phyloP scores from a whole-genome alignment of 2,797 vertebrate species.

The Pangasius mekongensis region DNA sequence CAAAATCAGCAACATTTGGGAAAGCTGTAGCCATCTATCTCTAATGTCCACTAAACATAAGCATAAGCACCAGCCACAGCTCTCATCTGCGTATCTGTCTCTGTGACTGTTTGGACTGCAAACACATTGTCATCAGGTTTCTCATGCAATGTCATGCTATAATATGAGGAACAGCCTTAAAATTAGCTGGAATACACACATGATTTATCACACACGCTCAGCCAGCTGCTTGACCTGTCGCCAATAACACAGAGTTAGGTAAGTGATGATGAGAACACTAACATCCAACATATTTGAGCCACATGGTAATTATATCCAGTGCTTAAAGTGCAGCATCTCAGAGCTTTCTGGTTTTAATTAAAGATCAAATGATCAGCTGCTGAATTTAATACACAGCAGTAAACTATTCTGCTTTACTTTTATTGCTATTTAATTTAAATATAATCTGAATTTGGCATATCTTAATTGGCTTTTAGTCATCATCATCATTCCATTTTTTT shows the following conservation, averaged over 20 bases:
- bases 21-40: not conserved
- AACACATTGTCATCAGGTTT: slow-evolving; percentile 15
- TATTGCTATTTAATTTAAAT: not conserved
- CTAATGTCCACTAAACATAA: not conserved
- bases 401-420: too few species aligned
- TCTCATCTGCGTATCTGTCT: not conserved
- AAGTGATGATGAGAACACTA: slow-evolving; percentile 14
- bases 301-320: slow-evolving; percentile 1
- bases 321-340: not conserved
- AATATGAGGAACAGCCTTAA: not conserved
- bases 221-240: slow-evolving; percentile 21
- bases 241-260: not conserved
- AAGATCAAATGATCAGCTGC: not conserved
- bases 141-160: not conserved
- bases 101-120: not conserved
- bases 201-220: slow-evolving; percentile 23
- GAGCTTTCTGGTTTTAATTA: not conserved
- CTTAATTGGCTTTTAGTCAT: not conserved
- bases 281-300: not conserved
- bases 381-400: not conserved
- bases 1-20: slow-evolving; percentile 20
- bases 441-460: not conserved
- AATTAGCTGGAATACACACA: not conserved
- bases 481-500: not conserved
- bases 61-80: not conserved